Conservation (phyloP, 2,797 vertebrate species). For the Paedocypris micromegethes region DNA sequence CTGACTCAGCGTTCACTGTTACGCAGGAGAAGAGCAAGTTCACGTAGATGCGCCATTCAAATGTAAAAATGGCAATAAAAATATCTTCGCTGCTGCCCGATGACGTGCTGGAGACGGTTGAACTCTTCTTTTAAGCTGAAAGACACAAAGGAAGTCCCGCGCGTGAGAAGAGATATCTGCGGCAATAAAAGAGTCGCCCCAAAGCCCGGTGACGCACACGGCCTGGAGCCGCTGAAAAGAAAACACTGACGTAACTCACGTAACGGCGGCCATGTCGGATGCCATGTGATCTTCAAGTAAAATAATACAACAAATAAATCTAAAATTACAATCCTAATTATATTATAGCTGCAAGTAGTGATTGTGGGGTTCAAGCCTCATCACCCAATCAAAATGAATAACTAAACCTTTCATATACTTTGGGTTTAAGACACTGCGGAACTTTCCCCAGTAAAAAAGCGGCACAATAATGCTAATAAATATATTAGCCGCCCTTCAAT, state of each 20-base stretch:
- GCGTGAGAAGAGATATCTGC: slow-evolving; percentile 34
- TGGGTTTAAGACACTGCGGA: too few species aligned
- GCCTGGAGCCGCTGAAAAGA: slow-evolving; percentile 16
- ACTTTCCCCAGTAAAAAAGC: too few species aligned
- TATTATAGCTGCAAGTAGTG: too few species aligned
- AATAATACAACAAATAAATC: too few species aligned
- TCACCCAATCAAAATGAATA: too few species aligned
- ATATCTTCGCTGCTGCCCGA: slow-evolving; percentile 19
- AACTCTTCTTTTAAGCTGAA: slow-evolving; percentile 35
- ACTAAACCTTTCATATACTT: too few species aligned
- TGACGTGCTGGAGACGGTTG: slow-evolving; percentile 32
- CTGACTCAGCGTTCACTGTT: too few species aligned
- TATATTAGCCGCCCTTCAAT: too few species aligned
- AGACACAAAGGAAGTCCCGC: slow-evolving; percentile 30
- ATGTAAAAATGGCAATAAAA: slow-evolving; percentile 20
- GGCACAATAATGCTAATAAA: too few species aligned
- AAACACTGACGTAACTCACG: slow-evolving; percentile 21
- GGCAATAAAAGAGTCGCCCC: slow-evolving; percentile 21
- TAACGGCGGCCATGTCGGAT: background rate
- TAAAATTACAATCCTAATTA: too few species aligned
- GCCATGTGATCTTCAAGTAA: too few species aligned
- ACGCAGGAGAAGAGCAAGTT: slow-evolving; percentile 20
- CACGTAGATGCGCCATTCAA: slow-evolving; percentile 10
- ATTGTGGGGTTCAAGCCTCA: too few species aligned
- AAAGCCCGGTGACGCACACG: slow-evolving; percentile 34